Base-by-base conservation (phyloP, 2,113 vertebrate species). In the Saimiri boliviensis region DNA sequence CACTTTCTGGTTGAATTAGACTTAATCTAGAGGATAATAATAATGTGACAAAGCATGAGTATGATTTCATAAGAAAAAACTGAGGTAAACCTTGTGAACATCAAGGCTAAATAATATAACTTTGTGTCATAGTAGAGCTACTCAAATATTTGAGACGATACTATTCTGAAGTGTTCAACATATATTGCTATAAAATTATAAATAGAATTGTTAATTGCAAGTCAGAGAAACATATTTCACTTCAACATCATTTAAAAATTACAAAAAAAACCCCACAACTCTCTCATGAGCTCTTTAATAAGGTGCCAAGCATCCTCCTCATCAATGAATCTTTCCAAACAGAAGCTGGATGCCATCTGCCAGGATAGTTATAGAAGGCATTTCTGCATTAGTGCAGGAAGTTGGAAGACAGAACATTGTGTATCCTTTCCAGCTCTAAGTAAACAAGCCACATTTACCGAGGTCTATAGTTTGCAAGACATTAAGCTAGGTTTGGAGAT, bases 271-370 rank as follows among this genome's bases (percentile, higher is more conserved):
- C n/a, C n/a, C n/a, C 30, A 54, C 9, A 95, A 11, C 23, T 83
- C 93, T 90, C 35, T 86, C 52, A 81, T 86, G 37, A 86, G 42
- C 47, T 73, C 3, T 82, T 94, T 89, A 63, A 71, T 85, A 81
- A 81, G 42, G 30, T 81, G 19, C 35, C 56, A 95, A 73, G 32
- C 27, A 73, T 93, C 49, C 76, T 92, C n/a, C 60, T 90, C 63
- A 77, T 73, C 91, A 85, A 11, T 82, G 66, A 92, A 77, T 73
- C 87, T 66, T 76, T 42, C 88, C 66, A 94, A 66, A 77, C 63
- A 63, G 37, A 93, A 96, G 45, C 60, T 76, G 47, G 20, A 89
- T 66, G 76, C 25, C 85, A 77, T 95, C 85, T 95, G 23, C 35
- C 45, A 79, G 45, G 56, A n/a, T 20, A 47, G 49, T 35, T 54